Percentiles rank a stretch among this genome's conserved stretches.
These are phyloP conservation scores for Aphaenogaster rudis DNA, from an alignment of 1,140 invertebrate species.

Conservation along the genomic window DNA sequence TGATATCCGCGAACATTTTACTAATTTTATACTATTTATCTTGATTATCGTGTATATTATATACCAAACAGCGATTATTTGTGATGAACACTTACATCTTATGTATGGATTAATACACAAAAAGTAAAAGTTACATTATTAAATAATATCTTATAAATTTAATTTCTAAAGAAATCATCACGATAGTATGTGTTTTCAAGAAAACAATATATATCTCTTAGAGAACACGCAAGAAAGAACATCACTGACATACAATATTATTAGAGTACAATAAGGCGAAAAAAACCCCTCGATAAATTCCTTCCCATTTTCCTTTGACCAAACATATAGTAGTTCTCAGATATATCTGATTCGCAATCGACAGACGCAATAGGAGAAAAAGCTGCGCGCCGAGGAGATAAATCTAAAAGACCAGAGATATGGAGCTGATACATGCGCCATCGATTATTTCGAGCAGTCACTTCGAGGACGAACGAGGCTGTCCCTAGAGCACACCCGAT, in stretches of 20 bases:
- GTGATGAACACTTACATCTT: not conserved
- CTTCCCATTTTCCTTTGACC: not conserved
- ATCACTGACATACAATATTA: slow-evolving; percentile 16
- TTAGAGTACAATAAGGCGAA: slow-evolving; percentile 4
- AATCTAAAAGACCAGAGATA: slow-evolving; percentile 15
- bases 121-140: not conserved
- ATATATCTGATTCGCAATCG: slow-evolving; percentile 24
- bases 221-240: not conserved
- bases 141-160: not conserved
- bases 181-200: not conserved
- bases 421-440: not conserved
- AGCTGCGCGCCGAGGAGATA: not conserved
- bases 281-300: slow-evolving; percentile 25
- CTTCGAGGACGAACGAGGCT: slow-evolving; percentile 9
- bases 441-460: slow-evolving; percentile 42
- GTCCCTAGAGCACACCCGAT: not conserved
- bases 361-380: not conserved
- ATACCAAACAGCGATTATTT: not conserved
- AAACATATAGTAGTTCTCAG: slow-evolving; percentile 1
- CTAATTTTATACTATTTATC: not conserved
- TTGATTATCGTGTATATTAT: not conserved
- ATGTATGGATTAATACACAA: not conserved
- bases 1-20: not conserved
- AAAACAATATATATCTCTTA: not conserved
- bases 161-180: not conserved